phyloP scores from a whole-genome alignment of 2,113 vertebrate genomes.

The Scolopax mira region DNA sequence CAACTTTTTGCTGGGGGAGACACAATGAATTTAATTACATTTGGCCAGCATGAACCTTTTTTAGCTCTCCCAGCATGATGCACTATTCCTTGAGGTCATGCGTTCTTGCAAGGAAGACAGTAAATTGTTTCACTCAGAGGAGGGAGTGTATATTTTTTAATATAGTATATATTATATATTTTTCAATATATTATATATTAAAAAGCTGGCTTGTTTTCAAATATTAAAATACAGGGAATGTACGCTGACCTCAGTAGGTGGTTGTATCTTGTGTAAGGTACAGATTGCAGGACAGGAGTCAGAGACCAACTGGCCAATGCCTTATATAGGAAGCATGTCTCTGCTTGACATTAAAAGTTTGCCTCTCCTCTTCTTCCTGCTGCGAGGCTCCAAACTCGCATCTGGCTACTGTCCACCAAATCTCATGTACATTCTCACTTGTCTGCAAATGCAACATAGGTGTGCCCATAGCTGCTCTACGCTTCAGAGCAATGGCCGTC shows the following conservation, averaged over 20 bases:
- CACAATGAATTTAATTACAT: background rate
- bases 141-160: background rate
- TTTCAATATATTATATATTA: background rate
- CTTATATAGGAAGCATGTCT: background rate
- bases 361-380: background rate
- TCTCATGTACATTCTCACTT: accelerated
- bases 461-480: background rate
- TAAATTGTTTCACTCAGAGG: background rate
- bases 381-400: background rate
- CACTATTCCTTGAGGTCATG: background rate
- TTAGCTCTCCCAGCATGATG: background rate
- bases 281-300: background rate
- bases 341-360: background rate
- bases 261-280: background rate
- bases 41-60: background rate
- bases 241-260: background rate
- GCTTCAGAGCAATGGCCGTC: background rate
- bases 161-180: too few species aligned
- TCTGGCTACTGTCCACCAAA: background rate
- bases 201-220: background rate
- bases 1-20: background rate
- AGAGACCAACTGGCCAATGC: background rate
- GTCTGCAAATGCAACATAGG: background rate
- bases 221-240: accelerated
- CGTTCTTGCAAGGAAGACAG: background rate